Evolutionary conservation across 2,113 vertebrate species (phyloP), one percentile per base, ranked within the genome.

Genomic region (Phasianus colchicus): DNA sequence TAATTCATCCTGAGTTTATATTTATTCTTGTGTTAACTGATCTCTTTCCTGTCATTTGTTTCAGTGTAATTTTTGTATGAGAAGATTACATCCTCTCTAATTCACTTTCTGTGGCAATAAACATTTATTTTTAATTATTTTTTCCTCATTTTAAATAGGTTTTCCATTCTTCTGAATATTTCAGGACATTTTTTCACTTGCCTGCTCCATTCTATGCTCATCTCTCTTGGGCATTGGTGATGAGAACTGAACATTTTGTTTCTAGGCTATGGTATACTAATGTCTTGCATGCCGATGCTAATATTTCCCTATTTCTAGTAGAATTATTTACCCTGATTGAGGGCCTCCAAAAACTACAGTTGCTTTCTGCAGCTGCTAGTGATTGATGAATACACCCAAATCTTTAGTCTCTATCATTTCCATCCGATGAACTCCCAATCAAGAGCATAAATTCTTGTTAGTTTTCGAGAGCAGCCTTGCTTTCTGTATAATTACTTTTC

Each of bases 401-500:
- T 47, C 47, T 87, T 89, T 89, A 72, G 40, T 40, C 25, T 83
- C 63, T 89, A 70, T 65, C 48, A 75, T 87, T 91, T 81, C 34
- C 48, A 57, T 6, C 52, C 79, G 73, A 92, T 85, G 48, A 92
- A 87, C 58, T 91, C 57, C 29, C 52, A 82, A 66, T 75, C 78
- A 67, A 79, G 48, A 89, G 4, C 19, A 84, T 72, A 87, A 96
- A 82, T 85, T 87, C 22, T 5, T 65, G 43, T 57, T 61, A 73
- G 38, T n/a, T 85, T 85, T 92, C 54, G 71, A 47, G 42, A 78
- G 19, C 15, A 78, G 43, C 47, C 61, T 87, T 92, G 22, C 14
- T 87, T 90, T 84, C 74, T 72, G 34, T n/a, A n/a, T 84, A 95
- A 92, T 79, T 92, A 61, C 61, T 38, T 91, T 75, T 91, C 54